phyloP scores from a whole-genome alignment of 2,888 invertebrate genomes.

The Acrobasis repandana region DNA sequence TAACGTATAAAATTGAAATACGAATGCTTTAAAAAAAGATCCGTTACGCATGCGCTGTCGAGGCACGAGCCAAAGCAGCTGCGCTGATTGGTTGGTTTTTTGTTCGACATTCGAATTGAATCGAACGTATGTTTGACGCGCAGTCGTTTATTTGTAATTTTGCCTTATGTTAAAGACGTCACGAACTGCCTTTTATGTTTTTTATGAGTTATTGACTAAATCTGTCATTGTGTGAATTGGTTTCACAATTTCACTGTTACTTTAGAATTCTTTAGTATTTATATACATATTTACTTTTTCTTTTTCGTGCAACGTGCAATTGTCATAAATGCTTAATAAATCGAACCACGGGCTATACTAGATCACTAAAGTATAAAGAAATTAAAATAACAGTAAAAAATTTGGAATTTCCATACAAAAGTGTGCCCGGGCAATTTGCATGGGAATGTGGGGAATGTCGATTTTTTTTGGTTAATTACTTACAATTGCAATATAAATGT shows the following conservation, averaged over 20 bases:
- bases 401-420: too few species aligned
- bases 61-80: constrained; percentile 66
- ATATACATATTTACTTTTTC: too few species aligned
- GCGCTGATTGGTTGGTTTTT: constrained; percentile 62
- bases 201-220: not conserved
- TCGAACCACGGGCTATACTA: too few species aligned
- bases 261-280: not conserved
- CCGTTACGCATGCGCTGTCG: constrained; percentile 43
- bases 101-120: constrained; percentile 59
- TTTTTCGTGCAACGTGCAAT: too few species aligned
- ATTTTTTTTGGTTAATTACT: too few species aligned
- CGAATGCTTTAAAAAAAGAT: constrained; percentile 31
- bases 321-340: too few species aligned
- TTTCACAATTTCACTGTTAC: not conserved
- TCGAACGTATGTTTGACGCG: constrained; percentile 36
- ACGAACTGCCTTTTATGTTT: constrained; percentile 49
- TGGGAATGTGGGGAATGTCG: too few species aligned
- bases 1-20: constrained; percentile 45
- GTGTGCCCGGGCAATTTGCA: too few species aligned
- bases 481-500: too few species aligned
- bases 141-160: constrained; percentile 50
- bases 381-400: too few species aligned
- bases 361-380: too few species aligned
- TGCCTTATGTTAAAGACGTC: constrained; percentile 45
- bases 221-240: not conserved